Conservation (phyloP, 23 tunicate genomes). For the Styela clava region DNA sequence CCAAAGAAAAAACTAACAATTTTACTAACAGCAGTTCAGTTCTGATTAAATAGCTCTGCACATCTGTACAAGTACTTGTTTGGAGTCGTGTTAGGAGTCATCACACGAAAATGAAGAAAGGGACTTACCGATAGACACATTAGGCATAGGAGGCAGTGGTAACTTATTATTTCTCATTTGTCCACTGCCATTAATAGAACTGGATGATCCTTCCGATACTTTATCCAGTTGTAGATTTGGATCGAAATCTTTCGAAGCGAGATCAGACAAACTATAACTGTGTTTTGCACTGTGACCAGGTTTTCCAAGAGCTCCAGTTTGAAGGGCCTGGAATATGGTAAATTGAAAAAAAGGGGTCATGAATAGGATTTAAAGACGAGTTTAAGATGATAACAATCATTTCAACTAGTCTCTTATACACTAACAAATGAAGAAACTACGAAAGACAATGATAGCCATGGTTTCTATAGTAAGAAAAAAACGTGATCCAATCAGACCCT, state of each 20-base stretch:
- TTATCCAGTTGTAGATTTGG: slow-evolving; percentile 68
- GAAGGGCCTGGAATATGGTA: slow-evolving; percentile 56
- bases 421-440: too few relatives aligned
- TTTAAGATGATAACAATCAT: too few relatives aligned
- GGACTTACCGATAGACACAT: slow-evolving; percentile 14
- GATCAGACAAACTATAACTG: slow-evolving; percentile 85
- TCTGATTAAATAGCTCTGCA: too few relatives aligned
- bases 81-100: too few relatives aligned
- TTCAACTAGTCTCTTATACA: too few relatives aligned
- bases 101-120: too few relatives aligned
- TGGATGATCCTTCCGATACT: slow-evolving; percentile 42
- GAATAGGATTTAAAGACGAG: not conserved
- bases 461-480: too few relatives aligned
- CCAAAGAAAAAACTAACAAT: too few relatives aligned
- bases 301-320: slow-evolving; percentile 82
- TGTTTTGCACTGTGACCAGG: slow-evolving; percentile 89
- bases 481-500: too few relatives aligned
- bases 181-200: not conserved
- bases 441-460: too few relatives aligned
- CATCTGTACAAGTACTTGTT: too few relatives aligned
- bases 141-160: slow-evolving; percentile 32
- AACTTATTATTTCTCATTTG: slow-evolving; percentile 11
- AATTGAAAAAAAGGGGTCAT: not conserved
- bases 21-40: too few relatives aligned
- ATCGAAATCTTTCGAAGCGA: slow-evolving; percentile 65